phyloP scores from a whole-genome alignment of 2,113 vertebrate species.

The Engystomops pustulosus region DNA sequence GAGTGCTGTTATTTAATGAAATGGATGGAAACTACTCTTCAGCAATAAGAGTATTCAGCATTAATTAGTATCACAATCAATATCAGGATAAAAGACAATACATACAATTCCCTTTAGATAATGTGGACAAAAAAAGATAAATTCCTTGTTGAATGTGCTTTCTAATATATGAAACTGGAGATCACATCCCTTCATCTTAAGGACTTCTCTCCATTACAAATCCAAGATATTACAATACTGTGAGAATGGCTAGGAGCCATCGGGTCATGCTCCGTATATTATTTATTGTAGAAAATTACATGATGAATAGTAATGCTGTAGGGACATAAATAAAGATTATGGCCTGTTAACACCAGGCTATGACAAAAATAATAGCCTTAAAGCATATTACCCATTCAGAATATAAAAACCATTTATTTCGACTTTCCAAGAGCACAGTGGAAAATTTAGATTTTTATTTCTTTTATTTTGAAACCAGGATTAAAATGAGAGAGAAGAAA shows the following conservation, averaged over 20 bases:
- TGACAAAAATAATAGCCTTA: constrained; percentile 11
- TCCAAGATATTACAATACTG: background rate
- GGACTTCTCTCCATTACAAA: constrained; percentile 37
- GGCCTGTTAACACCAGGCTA: constrained; percentile 2
- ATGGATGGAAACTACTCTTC: constrained; percentile 19
- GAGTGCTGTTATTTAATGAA: constrained; percentile 44
- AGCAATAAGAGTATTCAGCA: constrained; percentile 26
- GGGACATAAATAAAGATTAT: constrained; percentile 42
- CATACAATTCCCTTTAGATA: constrained; percentile 29
- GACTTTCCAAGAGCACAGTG: no score
- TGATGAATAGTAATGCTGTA: constrained; percentile 7
- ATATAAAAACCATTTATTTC: background rate
- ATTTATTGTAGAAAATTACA: constrained; percentile 37
- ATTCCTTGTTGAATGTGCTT: background rate
- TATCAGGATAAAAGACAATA: constrained; percentile 31
- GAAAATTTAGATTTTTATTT: no score
- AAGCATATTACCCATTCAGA: background rate
- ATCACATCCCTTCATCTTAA: constrained; percentile 27
- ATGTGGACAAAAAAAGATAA: background rate
- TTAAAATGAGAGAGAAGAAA: no score
- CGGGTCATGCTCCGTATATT: background rate
- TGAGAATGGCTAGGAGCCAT: background rate
- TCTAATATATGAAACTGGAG: constrained; percentile 33
- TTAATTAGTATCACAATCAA: constrained; percentile 36
- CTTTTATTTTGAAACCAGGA: no score